Base-by-base conservation (phyloP, 2,888 invertebrate genomes). In the Halictus ligatus region DNA sequence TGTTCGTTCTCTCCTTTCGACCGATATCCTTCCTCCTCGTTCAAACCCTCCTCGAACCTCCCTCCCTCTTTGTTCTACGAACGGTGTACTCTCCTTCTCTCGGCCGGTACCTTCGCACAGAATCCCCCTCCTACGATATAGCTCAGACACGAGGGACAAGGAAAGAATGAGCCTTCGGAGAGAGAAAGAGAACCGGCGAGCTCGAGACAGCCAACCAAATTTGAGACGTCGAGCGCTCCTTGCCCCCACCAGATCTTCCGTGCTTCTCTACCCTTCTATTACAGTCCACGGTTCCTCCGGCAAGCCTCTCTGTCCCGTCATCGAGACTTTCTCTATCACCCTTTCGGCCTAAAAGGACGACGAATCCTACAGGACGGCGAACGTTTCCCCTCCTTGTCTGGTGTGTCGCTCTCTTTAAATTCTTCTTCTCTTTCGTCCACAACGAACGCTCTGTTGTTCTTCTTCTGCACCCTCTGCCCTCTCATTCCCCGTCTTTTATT, bases 191-290 rank as follows among this genome's bases (percentile, higher is more conserved):
- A 89, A 21, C 73, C 40, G 73, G 87, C 85, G 88, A 90, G 88
- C 91, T 90, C 92, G 91, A 93, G 92, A 93, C 93, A 93, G 90
- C 94, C 94, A 94, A 94, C 94, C 94, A 94, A 94, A 94, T 94
- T 94, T 94, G 93, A 94, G 94, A 93, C 92, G 91, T 91, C 91
- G 90, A 90, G 90, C 86, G 79, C 89, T 89, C 88, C 90, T 92
- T 91, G 81, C 88, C 91, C 87, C 89, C 89, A 84, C 89, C 89
- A 83, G 80, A 80, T 78, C 80, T 83, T 85, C 87, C 84, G 76
- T 87, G 81, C 88, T 88, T 85, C 86, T 86, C 88, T 73, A 13
- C 74, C 58, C 85, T 83, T 85, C 85, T 75, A 74, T 76, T 84
- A 81, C 67, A 21, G 74, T 84, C 78, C 83, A 71, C 71, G 67